Evolutionary conservation across 1,140 invertebrate species (phyloP), one percentile per base, ranked within the genome.

Genomic region (Cyclargus thomasi): DNA sequence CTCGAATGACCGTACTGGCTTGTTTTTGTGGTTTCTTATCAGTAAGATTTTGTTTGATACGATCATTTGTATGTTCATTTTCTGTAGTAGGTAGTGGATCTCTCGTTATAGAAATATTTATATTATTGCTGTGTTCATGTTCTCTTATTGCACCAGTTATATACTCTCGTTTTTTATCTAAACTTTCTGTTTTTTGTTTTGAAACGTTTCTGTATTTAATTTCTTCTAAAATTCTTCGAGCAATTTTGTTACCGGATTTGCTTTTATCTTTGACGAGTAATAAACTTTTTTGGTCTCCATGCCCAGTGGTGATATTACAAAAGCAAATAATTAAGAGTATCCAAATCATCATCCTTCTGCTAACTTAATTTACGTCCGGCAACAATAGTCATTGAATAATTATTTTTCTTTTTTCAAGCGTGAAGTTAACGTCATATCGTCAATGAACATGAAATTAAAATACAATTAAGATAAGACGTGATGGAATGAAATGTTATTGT

Each of bases 201-300:
- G 72, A 67, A 23, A 64, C 55, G n/a, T 77, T 69, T 64, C 70
- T 70, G 23, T 67, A 70, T 17, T 80, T 67, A n/a, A 84, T 75
- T 47, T 81, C 81, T 65, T 77, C 77, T 53, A 83, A 47, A 71
- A 87, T 85, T 53, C 81, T 75, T 73, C 78, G 81, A 10, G 79
- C 83, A 63, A 85, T 75, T 39, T 70, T 79, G 63, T 84, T 72
- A 39, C 86, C 63, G 62, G 87, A 85, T 5, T 78, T 73, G n/a
- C 78, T 64, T 74, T 89, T 86, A 35, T 84, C 82, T 17, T 78
- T 68, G 63, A 81, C 83, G 6, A 81, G 85, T 39, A 89, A 70
- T 18, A 79, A 69, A 73, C 86, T 80, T n/a, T 81, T 84, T 39
- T 84, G 77, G 16, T 79, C 73, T 7, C 68, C 73, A 16, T 70